Evolutionary conservation across 2,888 invertebrate species (phyloP).

Genomic region (Melieria crassipennis): DNA sequence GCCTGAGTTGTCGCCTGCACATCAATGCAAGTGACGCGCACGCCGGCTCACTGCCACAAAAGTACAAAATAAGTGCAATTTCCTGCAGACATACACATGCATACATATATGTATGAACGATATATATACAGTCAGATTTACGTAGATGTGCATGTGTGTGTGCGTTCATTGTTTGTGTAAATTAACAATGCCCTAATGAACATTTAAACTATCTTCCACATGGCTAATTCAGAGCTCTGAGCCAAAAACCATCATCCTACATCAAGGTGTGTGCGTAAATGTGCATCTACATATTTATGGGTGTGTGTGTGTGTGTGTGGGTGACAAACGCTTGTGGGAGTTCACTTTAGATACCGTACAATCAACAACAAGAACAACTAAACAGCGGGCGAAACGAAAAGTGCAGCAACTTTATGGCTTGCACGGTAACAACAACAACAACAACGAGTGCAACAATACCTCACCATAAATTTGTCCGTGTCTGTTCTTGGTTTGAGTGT

Average conservation of each 20-base stretch:
- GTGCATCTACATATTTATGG: constrained; percentile 4
- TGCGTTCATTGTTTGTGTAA: background rate
- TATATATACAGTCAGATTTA: background rate
- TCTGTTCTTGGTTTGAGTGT: too few relatives aligned
- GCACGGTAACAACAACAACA: constrained; percentile 19
- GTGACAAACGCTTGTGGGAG: background rate
- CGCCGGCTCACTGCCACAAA: too few relatives aligned
- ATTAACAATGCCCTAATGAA: constrained; percentile 45
- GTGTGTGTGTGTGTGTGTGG: constrained; percentile 6
- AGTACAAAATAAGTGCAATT: too few relatives aligned
- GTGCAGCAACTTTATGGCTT: constrained; percentile 19
- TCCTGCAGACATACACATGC: background rate
- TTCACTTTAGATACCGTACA: background rate
- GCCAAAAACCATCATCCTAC: background rate
- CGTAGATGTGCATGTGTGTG: constrained; percentile 4
- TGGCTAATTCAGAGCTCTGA: constrained; percentile 42
- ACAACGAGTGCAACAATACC: too few relatives aligned
- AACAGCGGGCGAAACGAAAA: background rate
- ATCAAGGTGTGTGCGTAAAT: background rate
- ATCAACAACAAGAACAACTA: background rate
- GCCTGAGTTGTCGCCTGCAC: background rate
- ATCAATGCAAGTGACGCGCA: background rate
- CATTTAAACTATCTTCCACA: constrained; percentile 48
- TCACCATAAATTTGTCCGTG: too few relatives aligned
- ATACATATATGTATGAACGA: background rate